Conservation (phyloP, 2,888 invertebrate genomes). For the Diadegma fenestrale region DNA sequence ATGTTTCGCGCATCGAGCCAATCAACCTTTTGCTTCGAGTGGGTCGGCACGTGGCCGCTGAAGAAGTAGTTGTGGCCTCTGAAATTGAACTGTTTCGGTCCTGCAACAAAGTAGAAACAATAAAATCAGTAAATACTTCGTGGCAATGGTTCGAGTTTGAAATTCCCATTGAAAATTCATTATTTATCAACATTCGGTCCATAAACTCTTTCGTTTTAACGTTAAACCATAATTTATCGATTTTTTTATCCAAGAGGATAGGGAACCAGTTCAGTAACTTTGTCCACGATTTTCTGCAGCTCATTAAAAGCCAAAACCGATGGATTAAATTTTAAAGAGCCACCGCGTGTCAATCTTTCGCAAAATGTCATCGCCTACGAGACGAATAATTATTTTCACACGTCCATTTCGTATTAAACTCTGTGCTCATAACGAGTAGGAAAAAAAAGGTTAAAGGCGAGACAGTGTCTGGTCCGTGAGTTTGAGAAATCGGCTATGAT, state of each 20-base stretch:
- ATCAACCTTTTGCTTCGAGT: slow-evolving; percentile 93
- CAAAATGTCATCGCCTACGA: slow-evolving; percentile 54
- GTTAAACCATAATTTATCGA: not conserved
- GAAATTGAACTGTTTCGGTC: slow-evolving; percentile 96
- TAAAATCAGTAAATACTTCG: slow-evolving; percentile 18
- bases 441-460: not conserved
- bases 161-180: too few species aligned
- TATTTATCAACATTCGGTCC: not conserved
- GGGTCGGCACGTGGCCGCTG: slow-evolving; percentile 92
- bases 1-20: slow-evolving; percentile 96
- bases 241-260: not conserved
- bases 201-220: not conserved
- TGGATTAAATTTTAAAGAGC: slow-evolving; percentile 35
- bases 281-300: not conserved
- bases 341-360: slow-evolving; percentile 31
- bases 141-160: not conserved
- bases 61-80: slow-evolving; percentile 95
- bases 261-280: not conserved
- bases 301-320: slow-evolving; percentile 37
- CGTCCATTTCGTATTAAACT: not conserved
- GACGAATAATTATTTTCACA: not conserved
- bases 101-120: slow-evolving; percentile 85
- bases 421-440: not conserved
- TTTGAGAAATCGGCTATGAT: slow-evolving; percentile 41
- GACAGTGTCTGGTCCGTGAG: not conserved